Conservation (phyloP, 2,888 invertebrate genomes). For the Mesodorylaimus sp. region DNA sequence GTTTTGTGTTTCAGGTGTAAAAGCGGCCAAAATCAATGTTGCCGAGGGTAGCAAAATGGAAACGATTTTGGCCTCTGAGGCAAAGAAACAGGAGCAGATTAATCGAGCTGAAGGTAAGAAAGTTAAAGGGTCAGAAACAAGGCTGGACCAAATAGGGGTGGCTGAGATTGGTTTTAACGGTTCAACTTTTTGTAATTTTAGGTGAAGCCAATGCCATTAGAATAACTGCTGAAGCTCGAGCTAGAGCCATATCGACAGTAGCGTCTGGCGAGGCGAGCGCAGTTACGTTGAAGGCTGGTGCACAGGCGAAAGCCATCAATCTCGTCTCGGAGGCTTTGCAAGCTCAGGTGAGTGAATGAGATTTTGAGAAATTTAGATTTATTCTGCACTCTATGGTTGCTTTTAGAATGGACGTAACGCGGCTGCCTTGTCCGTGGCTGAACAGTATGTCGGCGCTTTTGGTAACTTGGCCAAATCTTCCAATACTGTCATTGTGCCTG, state of each 20-base stretch:
- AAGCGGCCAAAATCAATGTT: conserved; percentile 66
- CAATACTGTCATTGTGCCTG: conserved; percentile 82
- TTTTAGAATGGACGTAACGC: conserved; percentile 58
- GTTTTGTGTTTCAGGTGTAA: conserved; percentile 28
- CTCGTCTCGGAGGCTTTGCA: conserved; percentile 50
- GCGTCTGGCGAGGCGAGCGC: conserved; percentile 73
- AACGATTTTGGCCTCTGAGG: conserved; percentile 82
- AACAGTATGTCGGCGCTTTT: conserved; percentile 86
- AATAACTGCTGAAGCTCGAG: conserved; percentile 70
- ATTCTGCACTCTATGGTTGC: neutral
- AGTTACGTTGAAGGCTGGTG: conserved; percentile 67
- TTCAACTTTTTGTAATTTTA: conserved; percentile 11
- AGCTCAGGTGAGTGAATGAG: conserved; percentile 32
- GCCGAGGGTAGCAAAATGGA: conserved; percentile 86
- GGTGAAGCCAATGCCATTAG: conserved; percentile 70
- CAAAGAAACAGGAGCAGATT: conserved; percentile 75
- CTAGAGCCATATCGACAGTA: conserved; percentile 58
- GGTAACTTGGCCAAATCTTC: conserved; percentile 72
- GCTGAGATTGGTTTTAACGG: neutral
- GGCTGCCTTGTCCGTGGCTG: conserved; percentile 73
- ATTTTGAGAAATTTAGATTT: too few relatives aligned
- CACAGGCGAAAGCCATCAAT: conserved; percentile 62
- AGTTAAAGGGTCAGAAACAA: too few relatives aligned
- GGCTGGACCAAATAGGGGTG: neutral
- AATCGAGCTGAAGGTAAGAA: conserved; percentile 60